phyloP scores from a whole-genome alignment of 2,888 invertebrate genomes.

The Heliconius ethilla region DNA sequence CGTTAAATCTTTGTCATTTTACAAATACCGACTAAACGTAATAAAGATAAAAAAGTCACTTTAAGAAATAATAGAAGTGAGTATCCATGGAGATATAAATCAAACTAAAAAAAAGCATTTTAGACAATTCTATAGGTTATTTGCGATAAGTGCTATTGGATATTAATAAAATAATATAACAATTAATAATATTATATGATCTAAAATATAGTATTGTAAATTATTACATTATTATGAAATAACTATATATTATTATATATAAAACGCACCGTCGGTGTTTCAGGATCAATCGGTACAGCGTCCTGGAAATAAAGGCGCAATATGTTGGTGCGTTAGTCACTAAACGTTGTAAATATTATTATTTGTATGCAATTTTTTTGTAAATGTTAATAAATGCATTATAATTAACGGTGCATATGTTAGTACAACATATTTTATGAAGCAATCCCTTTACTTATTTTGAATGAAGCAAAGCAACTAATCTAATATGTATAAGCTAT shows the following conservation, averaged over 20 bases:
- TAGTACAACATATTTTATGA: constrained; percentile 16
- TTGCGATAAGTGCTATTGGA: constrained; percentile 5
- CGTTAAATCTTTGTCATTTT: no score
- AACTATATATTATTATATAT: constrained; percentile 22
- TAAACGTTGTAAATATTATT: background rate
- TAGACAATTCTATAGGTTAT: background rate
- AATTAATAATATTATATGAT: background rate
- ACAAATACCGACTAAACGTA: no score
- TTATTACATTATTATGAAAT: no score
- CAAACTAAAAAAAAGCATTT: background rate
- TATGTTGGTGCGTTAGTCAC: constrained; percentile 35
- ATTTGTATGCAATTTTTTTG: background rate
- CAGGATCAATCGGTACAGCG: constrained; percentile 49
- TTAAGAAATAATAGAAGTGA: background rate
- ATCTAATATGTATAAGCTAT: background rate
- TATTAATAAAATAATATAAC: background rate
- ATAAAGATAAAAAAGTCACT: background rate
- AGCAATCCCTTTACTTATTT: constrained; percentile 16
- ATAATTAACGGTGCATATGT: constrained; percentile 27
- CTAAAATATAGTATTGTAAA: no score
- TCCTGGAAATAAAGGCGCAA: constrained; percentile 50
- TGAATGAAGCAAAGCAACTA: constrained; percentile 10
- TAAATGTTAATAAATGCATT: background rate
- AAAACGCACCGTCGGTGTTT: constrained; percentile 52
- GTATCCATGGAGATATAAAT: background rate